These are phyloP conservation scores for Rhorus exstirpatorius DNA, from an alignment of 2,888 invertebrate species.

Conservation along the genomic window DNA sequence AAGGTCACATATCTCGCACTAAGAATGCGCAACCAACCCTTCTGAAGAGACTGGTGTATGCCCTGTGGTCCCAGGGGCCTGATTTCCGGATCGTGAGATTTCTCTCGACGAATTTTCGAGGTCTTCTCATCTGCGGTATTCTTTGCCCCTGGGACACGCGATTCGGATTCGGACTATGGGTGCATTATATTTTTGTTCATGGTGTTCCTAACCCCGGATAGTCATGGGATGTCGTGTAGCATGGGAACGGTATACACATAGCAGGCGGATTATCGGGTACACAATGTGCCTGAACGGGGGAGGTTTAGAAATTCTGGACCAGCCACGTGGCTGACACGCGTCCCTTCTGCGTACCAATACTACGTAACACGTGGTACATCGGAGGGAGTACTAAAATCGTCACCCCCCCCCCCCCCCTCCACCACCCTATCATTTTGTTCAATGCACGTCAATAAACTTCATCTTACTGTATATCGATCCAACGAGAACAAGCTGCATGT, in stretches of 20 bases:
- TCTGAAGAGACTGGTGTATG: constrained; percentile 35
- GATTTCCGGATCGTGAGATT: constrained; percentile 77
- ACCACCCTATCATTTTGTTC: constrained; percentile 5
- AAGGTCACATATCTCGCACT: constrained; percentile 14
- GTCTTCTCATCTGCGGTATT: constrained; percentile 64
- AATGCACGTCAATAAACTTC: constrained; percentile 36
- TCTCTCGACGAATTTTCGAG: constrained; percentile 68
- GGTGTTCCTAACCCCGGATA: constrained; percentile 16
- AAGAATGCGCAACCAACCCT: constrained; percentile 48
- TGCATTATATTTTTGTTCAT: constrained; percentile 56
- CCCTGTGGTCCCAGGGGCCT: constrained; percentile 69
- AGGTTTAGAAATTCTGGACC: constrained; percentile 73
- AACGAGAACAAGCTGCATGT: neutral
- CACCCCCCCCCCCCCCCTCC: constrained; percentile 12
- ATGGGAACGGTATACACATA: constrained; percentile 68
- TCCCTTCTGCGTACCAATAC: constrained; percentile 55
- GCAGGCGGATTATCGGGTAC: constrained; percentile 63
- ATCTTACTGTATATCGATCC: constrained; percentile 9
- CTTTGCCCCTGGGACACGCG: constrained; percentile 54
- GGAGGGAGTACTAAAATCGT: constrained; percentile 23
- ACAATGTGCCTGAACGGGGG: constrained; percentile 65
- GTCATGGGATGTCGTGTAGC: constrained; percentile 23
- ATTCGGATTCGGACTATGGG: constrained; percentile 29
- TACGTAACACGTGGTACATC: constrained; percentile 42
- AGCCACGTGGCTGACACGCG: constrained; percentile 78